Percentiles rank a stretch among this genome's conserved stretches.
phyloP scores from a whole-genome alignment of 2,888 invertebrate species.

The Galerucella nymphaeae region DNA sequence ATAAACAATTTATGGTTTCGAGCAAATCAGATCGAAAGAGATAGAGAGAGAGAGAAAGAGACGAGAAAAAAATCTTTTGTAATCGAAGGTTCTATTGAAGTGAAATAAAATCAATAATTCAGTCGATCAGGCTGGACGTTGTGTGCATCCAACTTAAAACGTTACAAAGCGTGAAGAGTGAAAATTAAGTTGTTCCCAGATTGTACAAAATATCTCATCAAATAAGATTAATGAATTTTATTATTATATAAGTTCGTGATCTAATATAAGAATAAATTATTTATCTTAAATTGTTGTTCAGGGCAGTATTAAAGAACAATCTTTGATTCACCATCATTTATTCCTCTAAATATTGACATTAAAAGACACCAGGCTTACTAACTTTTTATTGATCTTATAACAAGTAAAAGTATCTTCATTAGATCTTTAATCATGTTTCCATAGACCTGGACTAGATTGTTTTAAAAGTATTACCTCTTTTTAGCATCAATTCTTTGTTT shows the following conservation, averaged over 20 bases:
- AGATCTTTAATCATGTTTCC: too few relatives aligned
- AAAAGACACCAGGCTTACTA: too few relatives aligned
- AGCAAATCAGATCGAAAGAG: slow-evolving; percentile 6
- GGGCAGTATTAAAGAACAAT: slow-evolving; percentile 14
- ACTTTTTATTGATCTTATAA: too few relatives aligned
- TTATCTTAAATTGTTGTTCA: slow-evolving; percentile 45
- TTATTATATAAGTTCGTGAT: slow-evolving; percentile 46
- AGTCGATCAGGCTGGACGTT: slow-evolving; percentile 38
- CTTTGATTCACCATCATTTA: neutral
- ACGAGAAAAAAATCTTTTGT: slow-evolving; percentile 20
- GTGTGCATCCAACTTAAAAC: slow-evolving; percentile 37
- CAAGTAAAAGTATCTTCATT: too few relatives aligned
- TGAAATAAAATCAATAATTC: slow-evolving; percentile 44
- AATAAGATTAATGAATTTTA: slow-evolving; percentile 48
- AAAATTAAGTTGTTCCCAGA: slow-evolving; percentile 48
- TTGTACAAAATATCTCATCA: slow-evolving; percentile 45
- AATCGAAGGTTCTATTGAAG: slow-evolving; percentile 36
- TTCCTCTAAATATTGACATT: too few relatives aligned
- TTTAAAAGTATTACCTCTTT: too few relatives aligned
- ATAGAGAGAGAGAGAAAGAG: too few relatives aligned
- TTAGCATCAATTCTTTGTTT: too few relatives aligned
- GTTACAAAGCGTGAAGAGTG: slow-evolving; percentile 44
- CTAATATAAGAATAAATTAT: slow-evolving; percentile 48
- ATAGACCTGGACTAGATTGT: too few relatives aligned
- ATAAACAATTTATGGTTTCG: slow-evolving; percentile 9